These are phyloP conservation scores for Buathra laborator DNA, from an alignment of 2,888 invertebrate species.

Conservation along the genomic window DNA sequence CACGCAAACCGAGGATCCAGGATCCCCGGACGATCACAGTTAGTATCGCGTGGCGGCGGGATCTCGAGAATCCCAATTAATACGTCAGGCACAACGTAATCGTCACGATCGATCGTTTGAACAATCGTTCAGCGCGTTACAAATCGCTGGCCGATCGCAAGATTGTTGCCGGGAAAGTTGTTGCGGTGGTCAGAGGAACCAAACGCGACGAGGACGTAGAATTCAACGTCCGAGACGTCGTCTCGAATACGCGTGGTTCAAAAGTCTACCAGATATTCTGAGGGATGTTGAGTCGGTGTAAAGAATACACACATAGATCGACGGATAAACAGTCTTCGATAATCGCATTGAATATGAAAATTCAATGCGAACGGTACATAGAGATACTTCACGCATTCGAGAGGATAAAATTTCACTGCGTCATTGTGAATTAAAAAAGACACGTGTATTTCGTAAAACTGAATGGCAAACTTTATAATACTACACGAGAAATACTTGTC, in stretches of 20 bases:
- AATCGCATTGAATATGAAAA: constrained; percentile 25
- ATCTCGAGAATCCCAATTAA: not conserved
- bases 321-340: constrained; percentile 14
- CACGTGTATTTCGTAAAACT: no score
- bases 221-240: constrained; percentile 33
- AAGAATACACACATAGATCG: constrained; percentile 9
- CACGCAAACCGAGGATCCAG: constrained; percentile 83
- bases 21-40: constrained; percentile 81
- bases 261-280: constrained; percentile 69
- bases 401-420: no score
- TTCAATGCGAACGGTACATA: not conserved
- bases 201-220: constrained; percentile 8
- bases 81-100: constrained; percentile 13
- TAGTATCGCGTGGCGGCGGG: constrained; percentile 84
- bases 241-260: constrained; percentile 57
- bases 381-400: no score
- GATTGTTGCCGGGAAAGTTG: constrained; percentile 44
- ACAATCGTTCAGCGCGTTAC: constrained; percentile 31
- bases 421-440: no score
- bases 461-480: no score
- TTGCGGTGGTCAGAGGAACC: not conserved
- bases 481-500: no score
- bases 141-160: constrained; percentile 51
- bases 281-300: constrained; percentile 64
- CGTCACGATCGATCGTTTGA: constrained; percentile 29